Conservation (phyloP, 2,113 vertebrate genomes). For the Hepsetus odoe region DNA sequence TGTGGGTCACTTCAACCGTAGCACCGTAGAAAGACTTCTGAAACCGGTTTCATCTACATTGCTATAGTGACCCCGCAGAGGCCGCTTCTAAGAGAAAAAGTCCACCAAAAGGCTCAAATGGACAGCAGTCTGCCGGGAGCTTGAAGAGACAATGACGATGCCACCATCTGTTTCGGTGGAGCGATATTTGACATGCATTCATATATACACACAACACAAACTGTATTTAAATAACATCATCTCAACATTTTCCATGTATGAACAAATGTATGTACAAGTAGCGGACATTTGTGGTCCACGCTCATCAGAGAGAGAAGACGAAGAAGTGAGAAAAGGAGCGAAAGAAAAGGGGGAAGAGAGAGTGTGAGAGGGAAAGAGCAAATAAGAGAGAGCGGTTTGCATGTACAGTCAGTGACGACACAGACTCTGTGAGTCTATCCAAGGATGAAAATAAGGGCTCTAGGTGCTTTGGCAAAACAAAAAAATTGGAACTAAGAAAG, state of each 20-base stretch:
- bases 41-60: slow-evolving; percentile 2
- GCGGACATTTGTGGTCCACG: slow-evolving; percentile 24
- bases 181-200: slow-evolving; percentile 42
- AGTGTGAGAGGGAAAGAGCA: slow-evolving; percentile 1
- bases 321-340: slow-evolving; percentile 2
- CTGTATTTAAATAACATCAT: slow-evolving; percentile 81
- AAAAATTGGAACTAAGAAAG: slow-evolving; percentile 35
- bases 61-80: slow-evolving; percentile 9
- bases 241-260: slow-evolving; percentile 72
- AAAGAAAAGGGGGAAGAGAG: slow-evolving; percentile 10
- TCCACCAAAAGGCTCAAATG: slow-evolving; percentile 15
- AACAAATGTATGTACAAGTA: slow-evolving; percentile 56
- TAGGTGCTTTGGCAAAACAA: slow-evolving; percentile 83
- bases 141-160: slow-evolving; percentile 23
- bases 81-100: not conserved
- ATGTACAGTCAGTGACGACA: slow-evolving; percentile 66
- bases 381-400: slow-evolving; percentile 13
- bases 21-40: slow-evolving; percentile 34
- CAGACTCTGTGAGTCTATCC: slow-evolving; percentile 57
- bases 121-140: not conserved
- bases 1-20: slow-evolving; percentile 8
- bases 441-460: slow-evolving; percentile 70
- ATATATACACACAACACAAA: slow-evolving; percentile 71
- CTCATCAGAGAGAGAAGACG: not conserved
- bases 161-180: slow-evolving; percentile 22